Conservation (phyloP, 2,888 invertebrate species). For the Trachelus iudaicus region DNA sequence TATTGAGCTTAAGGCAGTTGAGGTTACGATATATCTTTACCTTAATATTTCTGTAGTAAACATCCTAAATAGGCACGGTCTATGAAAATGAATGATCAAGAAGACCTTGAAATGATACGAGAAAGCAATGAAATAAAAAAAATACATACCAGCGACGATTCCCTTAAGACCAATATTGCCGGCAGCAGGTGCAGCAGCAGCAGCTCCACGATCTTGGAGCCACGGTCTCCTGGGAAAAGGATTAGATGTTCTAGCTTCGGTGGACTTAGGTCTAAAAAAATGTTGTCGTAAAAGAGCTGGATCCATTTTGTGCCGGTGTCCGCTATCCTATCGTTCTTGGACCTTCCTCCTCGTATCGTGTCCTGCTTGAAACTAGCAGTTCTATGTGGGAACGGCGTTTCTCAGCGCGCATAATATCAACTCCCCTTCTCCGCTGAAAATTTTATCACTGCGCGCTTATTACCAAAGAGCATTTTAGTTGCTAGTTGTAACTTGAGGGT, state of each 20-base stretch:
- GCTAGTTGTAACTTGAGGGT: conserved; percentile 15
- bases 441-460: conserved; percentile 5
- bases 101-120: background rate
- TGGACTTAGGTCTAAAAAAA: conserved; percentile 22
- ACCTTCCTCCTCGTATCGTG: conserved; percentile 1
- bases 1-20: background rate
- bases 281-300: conserved; percentile 39
- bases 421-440: background rate
- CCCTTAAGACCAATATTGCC: conserved; percentile 83
- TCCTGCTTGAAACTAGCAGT: background rate
- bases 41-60: background rate
- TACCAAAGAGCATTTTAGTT: background rate
- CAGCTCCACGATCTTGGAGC: conserved; percentile 79
- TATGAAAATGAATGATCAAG: background rate
- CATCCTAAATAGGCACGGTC: background rate
- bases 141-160: conserved; percentile 80
- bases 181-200: conserved; percentile 75
- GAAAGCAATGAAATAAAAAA: background rate
- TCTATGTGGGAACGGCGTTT: background rate
- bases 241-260: conserved; percentile 51
- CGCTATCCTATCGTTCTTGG: background rate
- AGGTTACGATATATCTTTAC: background rate
- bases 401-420: background rate
- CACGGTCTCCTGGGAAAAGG: conserved; percentile 75
- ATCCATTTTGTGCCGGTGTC: conserved; percentile 46